Percentiles rank a stretch among this genome's conserved stretches.
phyloP scores from a whole-genome alignment of 2,797 vertebrate genomes.

The Momotus momota region DNA sequence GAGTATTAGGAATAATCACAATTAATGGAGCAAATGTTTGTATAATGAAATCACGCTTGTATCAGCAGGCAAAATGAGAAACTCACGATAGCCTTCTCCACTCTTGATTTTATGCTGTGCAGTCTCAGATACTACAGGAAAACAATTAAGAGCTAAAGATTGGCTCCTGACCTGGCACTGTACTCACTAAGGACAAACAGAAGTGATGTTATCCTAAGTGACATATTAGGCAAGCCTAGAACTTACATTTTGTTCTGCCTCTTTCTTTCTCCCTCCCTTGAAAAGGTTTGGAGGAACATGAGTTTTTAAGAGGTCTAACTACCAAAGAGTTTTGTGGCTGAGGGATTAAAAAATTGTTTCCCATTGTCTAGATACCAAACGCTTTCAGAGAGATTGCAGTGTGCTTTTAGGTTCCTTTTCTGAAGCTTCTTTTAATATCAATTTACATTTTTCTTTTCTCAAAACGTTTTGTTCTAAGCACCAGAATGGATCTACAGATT shows the following conservation, averaged over 20 bases:
- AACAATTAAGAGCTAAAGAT: slow-evolving; percentile 22
- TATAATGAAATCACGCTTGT: slow-evolving; percentile 58
- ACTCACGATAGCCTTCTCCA: background rate
- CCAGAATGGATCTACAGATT: background rate
- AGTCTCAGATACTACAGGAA: slow-evolving; percentile 22
- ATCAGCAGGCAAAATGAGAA: slow-evolving; percentile 16
- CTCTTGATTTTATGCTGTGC: background rate
- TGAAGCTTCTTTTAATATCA: background rate
- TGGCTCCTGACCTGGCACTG: slow-evolving; percentile 3
- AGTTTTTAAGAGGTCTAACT: background rate
- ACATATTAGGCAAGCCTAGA: background rate
- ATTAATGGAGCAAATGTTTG: slow-evolving; percentile 67
- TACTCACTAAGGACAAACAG: slow-evolving; percentile 14
- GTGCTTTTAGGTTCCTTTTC: background rate
- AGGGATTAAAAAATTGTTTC: background rate
- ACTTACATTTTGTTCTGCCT: background rate
- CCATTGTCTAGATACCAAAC: background rate
- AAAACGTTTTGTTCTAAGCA: background rate
- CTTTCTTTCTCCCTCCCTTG: background rate
- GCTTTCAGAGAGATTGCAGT: background rate
- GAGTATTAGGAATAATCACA: slow-evolving; percentile 66
- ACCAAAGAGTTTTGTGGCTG: background rate
- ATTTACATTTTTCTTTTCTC: background rate
- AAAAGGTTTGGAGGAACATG: background rate
- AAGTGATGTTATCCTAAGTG: slow-evolving; percentile 14